These are phyloP conservation scores for Antheraea mylitta DNA, from an alignment of 1,140 invertebrate species.

Conservation along the genomic window DNA sequence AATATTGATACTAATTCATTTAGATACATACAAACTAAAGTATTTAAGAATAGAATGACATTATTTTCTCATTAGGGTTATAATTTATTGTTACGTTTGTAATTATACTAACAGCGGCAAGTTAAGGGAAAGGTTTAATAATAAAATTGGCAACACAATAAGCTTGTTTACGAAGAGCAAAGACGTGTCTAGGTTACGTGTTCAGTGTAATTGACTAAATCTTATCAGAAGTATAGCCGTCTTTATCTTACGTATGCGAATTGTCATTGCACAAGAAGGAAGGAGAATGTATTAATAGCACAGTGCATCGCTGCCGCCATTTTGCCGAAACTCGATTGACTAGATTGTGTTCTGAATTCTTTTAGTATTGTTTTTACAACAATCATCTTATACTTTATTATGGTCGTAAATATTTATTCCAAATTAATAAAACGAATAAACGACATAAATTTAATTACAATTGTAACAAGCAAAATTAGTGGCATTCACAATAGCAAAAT, in stretches of 20 bases:
- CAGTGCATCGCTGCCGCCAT: conserved; percentile 65
- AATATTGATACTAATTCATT: neutral
- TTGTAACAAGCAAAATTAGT: conserved; percentile 17
- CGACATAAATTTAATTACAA: neutral
- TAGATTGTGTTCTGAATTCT: conserved; percentile 48
- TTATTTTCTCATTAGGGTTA: neutral
- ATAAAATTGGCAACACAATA: conserved; percentile 47
- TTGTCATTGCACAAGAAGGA: conserved; percentile 40
- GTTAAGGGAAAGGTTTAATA: conserved; percentile 8
- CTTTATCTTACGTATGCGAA: conserved; percentile 42
- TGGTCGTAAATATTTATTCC: neutral
- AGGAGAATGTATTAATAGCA: conserved; percentile 67
- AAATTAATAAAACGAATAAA: conserved; percentile 1
- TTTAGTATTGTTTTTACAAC: conserved; percentile 15
- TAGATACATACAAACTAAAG: neutral
- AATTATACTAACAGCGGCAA: neutral
- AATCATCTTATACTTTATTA: neutral
- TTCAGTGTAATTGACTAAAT: conserved; percentile 61
- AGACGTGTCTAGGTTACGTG: conserved; percentile 76
- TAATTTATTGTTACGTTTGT: neutral
- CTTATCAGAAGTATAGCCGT: conserved; percentile 57
- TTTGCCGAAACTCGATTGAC: conserved; percentile 64
- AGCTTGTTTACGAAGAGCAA: conserved; percentile 73
- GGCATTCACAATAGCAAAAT: conserved; percentile 25
- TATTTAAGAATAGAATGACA: neutral